Conservation (phyloP, 35 echinoderm and acorn worm genomes). For the Acanthaster planci region DNA sequence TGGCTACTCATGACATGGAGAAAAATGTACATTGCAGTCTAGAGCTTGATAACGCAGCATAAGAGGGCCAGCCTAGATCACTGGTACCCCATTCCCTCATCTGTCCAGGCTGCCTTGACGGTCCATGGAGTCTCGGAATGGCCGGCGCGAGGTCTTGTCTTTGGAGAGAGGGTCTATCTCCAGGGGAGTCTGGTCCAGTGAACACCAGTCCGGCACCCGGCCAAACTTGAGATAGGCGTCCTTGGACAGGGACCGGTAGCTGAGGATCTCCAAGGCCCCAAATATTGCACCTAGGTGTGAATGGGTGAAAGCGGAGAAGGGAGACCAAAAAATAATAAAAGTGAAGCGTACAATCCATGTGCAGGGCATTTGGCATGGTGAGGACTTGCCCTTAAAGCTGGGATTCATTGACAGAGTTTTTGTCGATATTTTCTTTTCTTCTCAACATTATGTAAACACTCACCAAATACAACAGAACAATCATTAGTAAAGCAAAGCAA, state of each 20-base stretch:
- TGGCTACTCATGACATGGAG: no score
- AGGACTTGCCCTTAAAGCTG: no score
- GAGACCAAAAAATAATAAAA: conserved; percentile 10
- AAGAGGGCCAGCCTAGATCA: no score
- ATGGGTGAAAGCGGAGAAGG: not conserved
- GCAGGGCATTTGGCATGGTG: no score
- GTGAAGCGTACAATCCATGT: not conserved
- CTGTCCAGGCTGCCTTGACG: conserved; percentile 24
- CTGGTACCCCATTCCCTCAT: no score
- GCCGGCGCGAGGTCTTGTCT: conserved; percentile 67
- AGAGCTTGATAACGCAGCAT: no score
- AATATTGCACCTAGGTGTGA: conserved; percentile 96
- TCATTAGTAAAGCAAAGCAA: no score
- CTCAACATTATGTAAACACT: no score
- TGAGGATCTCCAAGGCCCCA: conserved; percentile 87
- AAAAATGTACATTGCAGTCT: no score
- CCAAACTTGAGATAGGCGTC: conserved; percentile 77
- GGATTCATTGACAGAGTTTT: no score
- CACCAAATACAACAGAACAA: no score
- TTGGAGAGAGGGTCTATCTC: conserved; percentile 75
- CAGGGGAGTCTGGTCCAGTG: conserved; percentile 55
- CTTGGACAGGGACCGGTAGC: conserved; percentile 80
- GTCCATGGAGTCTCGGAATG: conserved; percentile 18
- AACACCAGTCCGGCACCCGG: conserved; percentile 93
- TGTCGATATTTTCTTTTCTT: no score